phyloP scores from a whole-genome alignment of 2,797 vertebrate genomes.

The Acrocephalus scirpaceus region DNA sequence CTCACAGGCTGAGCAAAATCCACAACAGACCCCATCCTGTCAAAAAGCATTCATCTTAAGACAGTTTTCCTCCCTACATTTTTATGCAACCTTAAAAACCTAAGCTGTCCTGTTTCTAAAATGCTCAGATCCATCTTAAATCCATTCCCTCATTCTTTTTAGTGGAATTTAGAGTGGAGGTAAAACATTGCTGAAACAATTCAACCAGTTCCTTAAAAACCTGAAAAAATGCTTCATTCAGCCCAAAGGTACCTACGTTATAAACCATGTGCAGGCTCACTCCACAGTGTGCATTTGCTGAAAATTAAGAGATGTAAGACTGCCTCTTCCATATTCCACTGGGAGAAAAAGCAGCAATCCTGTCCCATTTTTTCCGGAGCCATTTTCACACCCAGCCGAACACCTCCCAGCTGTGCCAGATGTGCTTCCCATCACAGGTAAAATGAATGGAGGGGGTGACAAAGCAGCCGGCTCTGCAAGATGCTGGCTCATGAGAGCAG shows the following conservation, averaged over 20 bases:
- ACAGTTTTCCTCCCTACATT: neutral
- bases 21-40: neutral
- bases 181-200: neutral
- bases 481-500: neutral
- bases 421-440: neutral
- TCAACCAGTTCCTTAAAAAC: neutral
- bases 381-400: neutral
- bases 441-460: neutral
- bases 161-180: neutral
- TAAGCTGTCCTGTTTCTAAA: neutral
- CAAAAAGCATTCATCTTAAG: neutral
- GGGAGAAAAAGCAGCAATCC: neutral
- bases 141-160: neutral
- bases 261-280: neutral
- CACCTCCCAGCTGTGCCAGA: constrained; percentile 3
- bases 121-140: neutral
- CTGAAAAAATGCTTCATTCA: neutral
- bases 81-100: neutral
- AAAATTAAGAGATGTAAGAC: neutral
- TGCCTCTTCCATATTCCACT: neutral
- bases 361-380: neutral
- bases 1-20: neutral
- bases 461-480: neutral
- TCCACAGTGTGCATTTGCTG: rapidly evolving
- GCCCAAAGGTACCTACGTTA: neutral